A percentile compares a stretch with the other conserved stretches of the same genome.
These are phyloP conservation scores for Drosophila atripex DNA, from an alignment of 2,888 invertebrate species.

Conservation along the genomic window DNA sequence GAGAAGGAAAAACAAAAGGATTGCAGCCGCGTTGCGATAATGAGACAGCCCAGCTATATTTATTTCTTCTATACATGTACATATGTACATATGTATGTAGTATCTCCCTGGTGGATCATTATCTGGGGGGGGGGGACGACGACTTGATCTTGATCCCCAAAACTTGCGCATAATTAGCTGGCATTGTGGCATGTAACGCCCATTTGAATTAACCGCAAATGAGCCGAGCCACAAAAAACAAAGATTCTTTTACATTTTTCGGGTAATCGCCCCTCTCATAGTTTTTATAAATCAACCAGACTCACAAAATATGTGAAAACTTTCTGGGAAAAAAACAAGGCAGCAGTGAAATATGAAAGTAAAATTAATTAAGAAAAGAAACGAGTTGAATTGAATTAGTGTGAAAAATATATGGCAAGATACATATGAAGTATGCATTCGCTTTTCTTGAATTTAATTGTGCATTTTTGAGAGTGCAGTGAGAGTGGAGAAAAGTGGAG, in stretches of 20 bases:
- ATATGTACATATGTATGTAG: too few species aligned
- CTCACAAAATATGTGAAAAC: conserved; percentile 3
- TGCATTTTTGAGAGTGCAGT: conserved; percentile 7
- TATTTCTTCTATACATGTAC: too few species aligned
- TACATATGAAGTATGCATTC: conserved; percentile 56
- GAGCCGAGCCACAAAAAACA: neutral
- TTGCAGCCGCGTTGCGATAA: conserved; percentile 16
- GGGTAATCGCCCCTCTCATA: too few species aligned
- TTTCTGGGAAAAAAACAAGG: neutral
- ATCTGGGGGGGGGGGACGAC: conserved; percentile 38
- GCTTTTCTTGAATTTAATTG: conserved; percentile 5
- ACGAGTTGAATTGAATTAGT: conserved; percentile 57
- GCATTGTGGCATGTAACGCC: conserved; percentile 57
- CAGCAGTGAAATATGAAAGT: conserved; percentile 8
- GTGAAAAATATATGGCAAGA: conserved; percentile 65
- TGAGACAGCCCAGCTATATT: conserved; percentile 12
- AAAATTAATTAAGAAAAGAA: conserved; percentile 14
- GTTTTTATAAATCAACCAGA: too few species aligned
- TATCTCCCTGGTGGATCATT: conserved; percentile 16
- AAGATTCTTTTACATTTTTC: neutral
- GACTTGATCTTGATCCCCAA: conserved; percentile 73
- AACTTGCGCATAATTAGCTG: conserved; percentile 71
- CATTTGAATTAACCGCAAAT: conserved; percentile 39
- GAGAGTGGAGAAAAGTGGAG: conserved; percentile 1
- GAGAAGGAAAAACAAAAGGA: conserved; percentile 28